These are phyloP conservation scores for Litocranius walleri DNA, from an alignment of 2,113 vertebrate species.

Conservation along the genomic window DNA sequence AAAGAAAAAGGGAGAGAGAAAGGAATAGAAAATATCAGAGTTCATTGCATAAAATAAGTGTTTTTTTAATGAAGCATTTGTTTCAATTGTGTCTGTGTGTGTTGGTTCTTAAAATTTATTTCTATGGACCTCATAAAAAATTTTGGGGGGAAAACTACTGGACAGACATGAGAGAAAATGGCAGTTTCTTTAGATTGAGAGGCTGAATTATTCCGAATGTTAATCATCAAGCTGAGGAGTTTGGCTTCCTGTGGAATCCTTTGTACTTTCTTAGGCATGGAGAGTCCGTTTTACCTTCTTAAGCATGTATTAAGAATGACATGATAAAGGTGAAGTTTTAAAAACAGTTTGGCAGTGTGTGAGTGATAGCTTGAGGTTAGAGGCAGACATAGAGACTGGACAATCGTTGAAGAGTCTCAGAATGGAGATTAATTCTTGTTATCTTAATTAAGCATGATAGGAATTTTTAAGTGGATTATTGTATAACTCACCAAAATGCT, in stretches of 20 bases:
- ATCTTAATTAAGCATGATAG: background rate
- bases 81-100: background rate
- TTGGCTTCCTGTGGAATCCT: background rate
- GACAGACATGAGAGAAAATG: background rate
- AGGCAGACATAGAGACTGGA: background rate
- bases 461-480: background rate
- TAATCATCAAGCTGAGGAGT: background rate
- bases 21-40: background rate
- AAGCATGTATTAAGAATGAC: background rate
- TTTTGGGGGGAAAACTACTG: background rate
- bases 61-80: background rate
- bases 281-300: background rate
- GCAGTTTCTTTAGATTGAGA: background rate
- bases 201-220: background rate
- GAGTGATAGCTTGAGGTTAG: background rate
- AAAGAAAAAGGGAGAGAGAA: background rate
- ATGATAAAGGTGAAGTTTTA: background rate
- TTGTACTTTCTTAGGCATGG: background rate
- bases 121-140: background rate
- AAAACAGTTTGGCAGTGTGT: background rate
- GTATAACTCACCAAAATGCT: background rate
- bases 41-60: background rate
- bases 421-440: background rate
- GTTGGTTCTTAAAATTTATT: constrained; percentile 19
- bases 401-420: background rate